Percentiles rank a stretch among this genome's conserved stretches.
These are phyloP conservation scores for Perca flavescens DNA, from an alignment of 2,113 vertebrate species.

Conservation along the genomic window DNA sequence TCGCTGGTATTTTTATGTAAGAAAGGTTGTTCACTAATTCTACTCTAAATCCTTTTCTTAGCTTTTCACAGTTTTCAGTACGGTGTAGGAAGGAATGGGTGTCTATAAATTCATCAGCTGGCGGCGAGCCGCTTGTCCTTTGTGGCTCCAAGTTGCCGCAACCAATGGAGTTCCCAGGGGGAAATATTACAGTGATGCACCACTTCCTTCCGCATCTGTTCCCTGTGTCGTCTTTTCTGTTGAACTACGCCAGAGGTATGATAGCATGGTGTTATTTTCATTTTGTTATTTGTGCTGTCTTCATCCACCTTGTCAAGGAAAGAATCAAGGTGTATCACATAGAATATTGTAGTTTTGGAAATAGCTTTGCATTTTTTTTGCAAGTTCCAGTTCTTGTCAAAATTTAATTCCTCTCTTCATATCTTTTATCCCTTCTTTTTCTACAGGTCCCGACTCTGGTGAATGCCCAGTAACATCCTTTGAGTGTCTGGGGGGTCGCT, in stretches of 20 bases:
- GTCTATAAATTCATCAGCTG: conserved; percentile 73
- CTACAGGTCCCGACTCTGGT: conserved; percentile 58
- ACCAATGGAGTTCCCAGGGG: conserved; percentile 79
- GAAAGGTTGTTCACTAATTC: background rate
- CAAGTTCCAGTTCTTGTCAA: accelerated
- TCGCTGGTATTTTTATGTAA: background rate
- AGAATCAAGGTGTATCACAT: background rate
- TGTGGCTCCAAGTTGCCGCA: conserved; percentile 80
- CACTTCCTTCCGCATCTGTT: conserved; percentile 78
- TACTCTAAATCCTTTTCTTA: conserved; percentile 33
- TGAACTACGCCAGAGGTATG: conserved; percentile 83
- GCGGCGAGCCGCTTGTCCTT: conserved; percentile 67
- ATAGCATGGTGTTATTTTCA: accelerated
- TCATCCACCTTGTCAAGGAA: too few species aligned
- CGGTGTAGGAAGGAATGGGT: conserved; percentile 81
- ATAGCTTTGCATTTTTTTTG: background rate
- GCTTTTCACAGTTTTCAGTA: conserved; percentile 82
- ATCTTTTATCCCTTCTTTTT: background rate
- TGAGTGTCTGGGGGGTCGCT: conserved; percentile 78
- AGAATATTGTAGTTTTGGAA: background rate
- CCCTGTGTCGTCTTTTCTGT: conserved; percentile 77
- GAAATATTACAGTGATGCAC: conserved; percentile 83
- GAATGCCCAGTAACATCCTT: conserved; percentile 71
- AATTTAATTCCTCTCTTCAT: background rate
- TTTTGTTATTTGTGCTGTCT: background rate